Evolutionary conservation across 1,140 invertebrate species (phyloP).

Genomic region (Diachasma alloeum): DNA sequence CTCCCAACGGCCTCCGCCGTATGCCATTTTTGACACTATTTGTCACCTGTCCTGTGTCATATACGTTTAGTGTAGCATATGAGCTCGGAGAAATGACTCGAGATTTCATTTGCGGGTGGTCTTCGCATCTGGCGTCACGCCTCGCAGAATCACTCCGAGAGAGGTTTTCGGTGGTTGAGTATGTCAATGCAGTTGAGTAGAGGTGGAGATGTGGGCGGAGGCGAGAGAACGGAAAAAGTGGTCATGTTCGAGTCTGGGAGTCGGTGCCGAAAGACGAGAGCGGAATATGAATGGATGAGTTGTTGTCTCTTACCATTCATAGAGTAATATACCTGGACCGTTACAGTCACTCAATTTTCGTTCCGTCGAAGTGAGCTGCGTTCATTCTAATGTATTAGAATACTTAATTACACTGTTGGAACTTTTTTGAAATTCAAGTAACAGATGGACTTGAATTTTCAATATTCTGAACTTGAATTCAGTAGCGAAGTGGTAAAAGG

Average conservation of each 20-base stretch:
- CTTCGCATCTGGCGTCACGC: conserved; percentile 1
- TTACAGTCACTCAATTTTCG: no score
- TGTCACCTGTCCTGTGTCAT: conserved; percentile 43
- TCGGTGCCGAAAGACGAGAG: neutral
- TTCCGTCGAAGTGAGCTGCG: no score
- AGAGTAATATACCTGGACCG: neutral
- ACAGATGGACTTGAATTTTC: no score
- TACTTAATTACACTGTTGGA: no score
- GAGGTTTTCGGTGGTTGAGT: neutral
- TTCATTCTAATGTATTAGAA: no score
- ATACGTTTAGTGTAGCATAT: neutral
- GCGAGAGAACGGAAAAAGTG: neutral
- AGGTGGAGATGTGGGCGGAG: neutral
- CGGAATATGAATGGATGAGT: neutral
- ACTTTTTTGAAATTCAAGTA: no score
- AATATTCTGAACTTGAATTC: no score
- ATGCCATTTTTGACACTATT: conserved; percentile 40
- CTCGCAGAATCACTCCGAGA: neutral
- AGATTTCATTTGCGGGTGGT: conserved; percentile 9
- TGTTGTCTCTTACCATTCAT: neutral
- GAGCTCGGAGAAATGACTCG: conserved; percentile 10
- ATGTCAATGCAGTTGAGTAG: neutral
- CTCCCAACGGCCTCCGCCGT: neutral
- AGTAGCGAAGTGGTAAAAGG: no score
- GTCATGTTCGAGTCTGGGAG: neutral